Percentiles rank a stretch among this genome's conserved stretches.
Evolutionary conservation across 1,140 invertebrate genomes (phyloP).

Genomic region (Caerostris darwini): DNA sequence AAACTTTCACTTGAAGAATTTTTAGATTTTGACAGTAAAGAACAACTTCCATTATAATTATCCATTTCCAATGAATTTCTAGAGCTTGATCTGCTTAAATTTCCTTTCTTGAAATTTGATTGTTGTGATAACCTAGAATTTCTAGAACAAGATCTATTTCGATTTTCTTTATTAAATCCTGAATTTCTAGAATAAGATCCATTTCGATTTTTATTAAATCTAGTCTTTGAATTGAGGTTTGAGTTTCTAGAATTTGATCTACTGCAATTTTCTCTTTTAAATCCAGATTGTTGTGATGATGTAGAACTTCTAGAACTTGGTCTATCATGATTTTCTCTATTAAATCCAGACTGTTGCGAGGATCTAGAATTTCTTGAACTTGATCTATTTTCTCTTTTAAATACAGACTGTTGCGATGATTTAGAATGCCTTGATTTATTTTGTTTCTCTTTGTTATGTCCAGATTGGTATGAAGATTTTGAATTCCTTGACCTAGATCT

Average conservation of each 20-base stretch:
- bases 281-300: neutral
- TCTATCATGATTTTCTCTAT: neutral
- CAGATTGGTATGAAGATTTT: neutral
- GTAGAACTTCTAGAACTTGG: neutral
- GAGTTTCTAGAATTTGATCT: too few relatives aligned
- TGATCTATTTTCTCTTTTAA: neutral
- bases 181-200: too few relatives aligned
- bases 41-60: too few relatives aligned
- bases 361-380: neutral
- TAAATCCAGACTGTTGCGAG: neutral
- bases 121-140: too few relatives aligned
- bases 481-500: neutral
- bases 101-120: too few relatives aligned
- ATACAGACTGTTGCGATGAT: neutral
- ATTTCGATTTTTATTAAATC: too few relatives aligned
- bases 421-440: neutral
- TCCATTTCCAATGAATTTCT: too few relatives aligned
- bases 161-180: too few relatives aligned
- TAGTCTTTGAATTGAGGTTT: too few relatives aligned
- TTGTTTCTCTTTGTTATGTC: neutral
- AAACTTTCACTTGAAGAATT: slow-evolving; percentile 20
- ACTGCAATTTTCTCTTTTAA: neutral
- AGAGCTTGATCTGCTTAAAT: too few relatives aligned
- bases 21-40: neutral
- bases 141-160: too few relatives aligned